Evolutionary conservation across 53 echinoderm and acorn worm genomes (phyloP), one percentile per base, ranked within the genome.

Genomic region (Mesocentrotus franciscanus): DNA sequence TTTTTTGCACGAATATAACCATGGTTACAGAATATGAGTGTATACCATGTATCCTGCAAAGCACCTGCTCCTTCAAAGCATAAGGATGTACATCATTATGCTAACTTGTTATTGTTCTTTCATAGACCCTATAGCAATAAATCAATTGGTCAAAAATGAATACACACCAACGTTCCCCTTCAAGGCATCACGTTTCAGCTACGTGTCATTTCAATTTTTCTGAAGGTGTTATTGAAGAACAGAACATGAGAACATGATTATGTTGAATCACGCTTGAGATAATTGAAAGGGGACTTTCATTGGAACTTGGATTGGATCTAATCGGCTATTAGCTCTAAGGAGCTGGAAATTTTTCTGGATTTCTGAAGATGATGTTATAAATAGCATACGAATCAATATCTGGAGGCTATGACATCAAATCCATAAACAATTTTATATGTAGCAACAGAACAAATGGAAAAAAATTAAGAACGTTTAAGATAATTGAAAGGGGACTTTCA

Each of bases 71-170:
- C 10, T 74, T 11, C 30, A 1, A 74, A 29, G 29, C 32, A 74
- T 30, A 74, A 30, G 14, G 32, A 74, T 30, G 74, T 30, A 30
- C 14, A 74, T 74, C 81, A 33, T 81, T 27, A 8, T 3, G 2
- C 30, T 33, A 76, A 36, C 34, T 20, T 36, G 3, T 39, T 81
- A 36, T 42, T 64, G 1, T 7, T 42, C 81, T 81, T 81, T 18
- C 42, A 39, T 8, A 42, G 81, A 18, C 39, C 20, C 42, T 81
- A n/a, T n/a, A 42, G 12, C 42, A 20, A 81, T 81, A 81, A 79
- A 81, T 81, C 81, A 81, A 81, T 81, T 81, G 81, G 81, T 81
- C 81, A 81, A 33, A 79, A 42, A 81, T 81, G 81, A 81, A 81
- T 39, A 42, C 42, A 81, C 81, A 49, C 9, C 81, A 81, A 18